Evolutionary conservation across 1,140 invertebrate species (phyloP).

Genomic region (Platorchestia sp.): DNA sequence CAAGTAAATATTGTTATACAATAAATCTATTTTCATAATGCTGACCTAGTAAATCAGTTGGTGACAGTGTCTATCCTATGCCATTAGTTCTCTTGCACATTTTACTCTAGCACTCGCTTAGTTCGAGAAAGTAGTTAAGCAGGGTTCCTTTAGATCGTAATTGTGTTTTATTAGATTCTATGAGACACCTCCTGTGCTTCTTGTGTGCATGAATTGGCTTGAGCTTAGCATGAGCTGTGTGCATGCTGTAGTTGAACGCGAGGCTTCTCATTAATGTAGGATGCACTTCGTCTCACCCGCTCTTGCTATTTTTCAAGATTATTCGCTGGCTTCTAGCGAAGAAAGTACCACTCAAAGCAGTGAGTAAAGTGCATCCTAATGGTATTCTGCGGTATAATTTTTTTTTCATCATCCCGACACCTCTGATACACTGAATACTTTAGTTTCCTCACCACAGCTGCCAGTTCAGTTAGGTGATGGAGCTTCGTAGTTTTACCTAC

Average conservation of each 20-base stretch:
- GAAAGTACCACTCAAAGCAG: background rate
- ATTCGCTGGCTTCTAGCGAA: background rate
- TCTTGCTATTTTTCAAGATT: background rate
- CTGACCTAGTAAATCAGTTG: slow-evolving; percentile 18
- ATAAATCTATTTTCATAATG: slow-evolving; percentile 51
- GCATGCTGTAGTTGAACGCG: slow-evolving; percentile 37
- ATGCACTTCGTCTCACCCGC: slow-evolving; percentile 12
- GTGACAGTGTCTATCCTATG: slow-evolving; percentile 46
- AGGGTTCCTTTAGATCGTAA: slow-evolving; percentile 49
- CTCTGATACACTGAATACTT: background rate
- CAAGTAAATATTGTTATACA: slow-evolving; percentile 47
- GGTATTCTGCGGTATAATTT: background rate
- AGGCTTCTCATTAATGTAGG: slow-evolving; percentile 22
- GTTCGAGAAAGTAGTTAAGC: slow-evolving; percentile 41
- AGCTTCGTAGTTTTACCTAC: background rate
- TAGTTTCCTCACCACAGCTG: background rate
- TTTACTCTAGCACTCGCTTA: slow-evolving; percentile 40
- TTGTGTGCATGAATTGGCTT: slow-evolving; percentile 45
- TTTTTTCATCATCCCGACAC: background rate
- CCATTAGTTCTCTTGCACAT: slow-evolving; percentile 48
- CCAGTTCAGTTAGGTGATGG: background rate
- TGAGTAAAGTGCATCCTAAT: background rate
- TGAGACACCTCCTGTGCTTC: slow-evolving; percentile 21
- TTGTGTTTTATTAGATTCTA: slow-evolving; percentile 30
- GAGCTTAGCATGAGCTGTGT: slow-evolving; percentile 49